These are phyloP conservation scores for Drosophila arawakana DNA, from an alignment of 1,140 invertebrate genomes.

Conservation along the genomic window DNA sequence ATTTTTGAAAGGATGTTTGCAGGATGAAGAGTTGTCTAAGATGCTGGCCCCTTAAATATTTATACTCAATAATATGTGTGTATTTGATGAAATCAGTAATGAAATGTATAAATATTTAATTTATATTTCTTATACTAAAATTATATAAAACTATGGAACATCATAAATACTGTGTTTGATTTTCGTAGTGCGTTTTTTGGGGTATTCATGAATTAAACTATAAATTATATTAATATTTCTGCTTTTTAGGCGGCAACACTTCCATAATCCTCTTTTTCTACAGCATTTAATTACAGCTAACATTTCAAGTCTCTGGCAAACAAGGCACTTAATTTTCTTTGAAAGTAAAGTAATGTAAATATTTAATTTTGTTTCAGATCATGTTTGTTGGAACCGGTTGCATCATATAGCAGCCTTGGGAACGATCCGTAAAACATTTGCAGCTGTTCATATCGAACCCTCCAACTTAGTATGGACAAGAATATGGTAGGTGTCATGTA, in stretches of 20 bases:
- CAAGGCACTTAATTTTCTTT: too few relatives aligned
- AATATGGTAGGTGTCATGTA: neutral
- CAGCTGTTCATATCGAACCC: neutral
- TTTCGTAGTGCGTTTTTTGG: too few relatives aligned
- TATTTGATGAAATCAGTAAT: constrained; percentile 84
- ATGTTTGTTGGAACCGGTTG: neutral
- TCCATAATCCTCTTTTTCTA: too few relatives aligned
- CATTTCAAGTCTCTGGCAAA: too few relatives aligned
- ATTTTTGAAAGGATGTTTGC: constrained; percentile 99
- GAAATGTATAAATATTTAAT: constrained; percentile 84
- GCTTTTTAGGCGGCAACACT: too few relatives aligned
- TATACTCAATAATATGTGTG: constrained; percentile 79
- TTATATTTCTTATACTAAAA: constrained; percentile 83
- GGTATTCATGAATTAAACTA: too few relatives aligned
- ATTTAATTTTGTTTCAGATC: neutral
- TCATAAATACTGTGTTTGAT: constrained; percentile 25
- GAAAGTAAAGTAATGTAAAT: neutral
- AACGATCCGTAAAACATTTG: neutral
- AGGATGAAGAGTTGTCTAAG: constrained; percentile 98
- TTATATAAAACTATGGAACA: constrained; percentile 76
- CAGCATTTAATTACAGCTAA: too few relatives aligned
- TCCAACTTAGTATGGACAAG: neutral
- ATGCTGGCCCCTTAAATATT: constrained; percentile 95
- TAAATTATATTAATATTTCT: too few relatives aligned
- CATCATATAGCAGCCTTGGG: neutral